Conservation (phyloP, 2,797 vertebrate species). For the Moxostoma hubbsi region DNA sequence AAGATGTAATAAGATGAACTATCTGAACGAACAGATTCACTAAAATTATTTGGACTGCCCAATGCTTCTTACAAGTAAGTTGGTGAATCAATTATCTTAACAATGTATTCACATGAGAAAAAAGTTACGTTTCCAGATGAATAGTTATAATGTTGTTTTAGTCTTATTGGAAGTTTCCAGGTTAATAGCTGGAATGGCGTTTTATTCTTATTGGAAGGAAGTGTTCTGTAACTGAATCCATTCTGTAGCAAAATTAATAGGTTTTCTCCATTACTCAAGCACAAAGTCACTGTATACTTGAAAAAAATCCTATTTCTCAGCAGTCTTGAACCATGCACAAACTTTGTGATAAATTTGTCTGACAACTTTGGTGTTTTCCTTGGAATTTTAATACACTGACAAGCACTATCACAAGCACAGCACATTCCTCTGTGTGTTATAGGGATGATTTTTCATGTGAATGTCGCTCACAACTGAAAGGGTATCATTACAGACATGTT, state of each 20-base stretch:
- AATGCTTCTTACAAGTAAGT: too few species aligned
- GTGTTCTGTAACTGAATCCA: neutral
- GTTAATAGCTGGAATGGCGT: neutral
- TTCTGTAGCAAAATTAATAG: neutral
- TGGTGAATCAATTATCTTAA: too few species aligned
- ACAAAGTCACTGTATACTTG: neutral
- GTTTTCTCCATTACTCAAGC: neutral
- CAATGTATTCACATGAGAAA: neutral
- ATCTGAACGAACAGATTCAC: too few species aligned
- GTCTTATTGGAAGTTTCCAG: neutral
- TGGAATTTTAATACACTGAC: slow-evolving; percentile 33
- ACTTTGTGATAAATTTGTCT: slow-evolving; percentile 35
- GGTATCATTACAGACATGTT: slow-evolving; percentile 42
- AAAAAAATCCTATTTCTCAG: neutral
- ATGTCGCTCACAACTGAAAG: slow-evolving; percentile 32
- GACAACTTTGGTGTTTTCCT: slow-evolving; percentile 47
- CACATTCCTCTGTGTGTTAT: slow-evolving; percentile 41
- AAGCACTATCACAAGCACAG: slow-evolving; percentile 30
- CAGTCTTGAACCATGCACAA: slow-evolving; percentile 1
- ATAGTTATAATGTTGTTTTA: slow-evolving; percentile 2
- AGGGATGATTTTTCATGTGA: slow-evolving; percentile 34
- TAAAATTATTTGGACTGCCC: too few species aligned
- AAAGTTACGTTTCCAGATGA: neutral
- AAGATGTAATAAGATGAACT: too few species aligned
- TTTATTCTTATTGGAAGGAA: slow-evolving; percentile 1